phyloP scores from a whole-genome alignment of 2,888 invertebrate species.

The Dryococelus australis region DNA sequence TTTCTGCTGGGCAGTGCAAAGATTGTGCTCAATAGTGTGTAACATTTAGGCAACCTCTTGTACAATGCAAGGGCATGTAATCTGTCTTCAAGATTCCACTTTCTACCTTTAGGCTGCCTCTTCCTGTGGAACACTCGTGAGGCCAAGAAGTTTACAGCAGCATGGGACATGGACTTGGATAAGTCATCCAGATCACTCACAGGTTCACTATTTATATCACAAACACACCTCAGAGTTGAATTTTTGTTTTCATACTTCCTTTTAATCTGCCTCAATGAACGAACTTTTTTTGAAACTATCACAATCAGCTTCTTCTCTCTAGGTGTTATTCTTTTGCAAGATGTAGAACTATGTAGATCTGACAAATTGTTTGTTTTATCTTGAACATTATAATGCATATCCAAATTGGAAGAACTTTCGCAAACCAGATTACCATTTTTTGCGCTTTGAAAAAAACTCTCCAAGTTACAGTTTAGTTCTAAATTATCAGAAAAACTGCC shows the following conservation, averaged over 20 bases:
- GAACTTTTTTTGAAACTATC: not conserved
- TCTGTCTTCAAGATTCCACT: not conserved
- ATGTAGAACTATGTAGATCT: not conserved
- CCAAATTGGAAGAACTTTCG: not conserved
- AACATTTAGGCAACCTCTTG: not conserved
- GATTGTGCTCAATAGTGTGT: not conserved
- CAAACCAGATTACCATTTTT: not conserved
- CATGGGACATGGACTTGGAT: not conserved
- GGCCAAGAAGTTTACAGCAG: not conserved
- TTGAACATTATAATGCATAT: not conserved
- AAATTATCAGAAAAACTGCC: not conserved
- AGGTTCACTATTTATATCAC: not conserved
- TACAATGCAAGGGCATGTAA: not conserved
- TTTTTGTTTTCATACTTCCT: not conserved
- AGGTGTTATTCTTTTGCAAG: not conserved
- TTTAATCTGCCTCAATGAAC: not conserved
- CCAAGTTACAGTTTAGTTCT: not conserved
- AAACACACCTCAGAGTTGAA: not conserved
- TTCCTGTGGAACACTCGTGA: not conserved
- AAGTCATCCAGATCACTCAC: not conserved
- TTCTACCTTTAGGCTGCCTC: not conserved
- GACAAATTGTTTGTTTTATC: too few relatives aligned
- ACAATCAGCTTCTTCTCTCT: conserved; percentile 16
- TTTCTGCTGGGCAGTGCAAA: not conserved
- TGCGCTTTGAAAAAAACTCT: too few relatives aligned